Percentiles rank a stretch among this genome's conserved stretches.
These are phyloP conservation scores for Euproctis similis DNA, from an alignment of 2,888 invertebrate genomes.

Conservation along the genomic window DNA sequence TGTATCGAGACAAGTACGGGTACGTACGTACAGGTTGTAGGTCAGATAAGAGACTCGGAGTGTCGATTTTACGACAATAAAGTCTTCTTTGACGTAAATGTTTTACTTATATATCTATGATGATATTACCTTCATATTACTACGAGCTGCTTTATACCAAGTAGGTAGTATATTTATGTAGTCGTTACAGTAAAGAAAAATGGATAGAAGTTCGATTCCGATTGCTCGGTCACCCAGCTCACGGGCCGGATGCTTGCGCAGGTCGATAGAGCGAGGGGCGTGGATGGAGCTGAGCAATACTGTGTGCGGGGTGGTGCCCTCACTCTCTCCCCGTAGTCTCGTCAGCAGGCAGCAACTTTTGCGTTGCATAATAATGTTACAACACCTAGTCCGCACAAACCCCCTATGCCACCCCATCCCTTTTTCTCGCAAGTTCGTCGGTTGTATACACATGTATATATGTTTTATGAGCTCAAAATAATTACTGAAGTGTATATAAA, in stretches of 20 bases:
- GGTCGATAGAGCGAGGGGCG: slow-evolving; percentile 68
- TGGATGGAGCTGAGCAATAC: slow-evolving; percentile 57
- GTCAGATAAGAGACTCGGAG: too few relatives aligned
- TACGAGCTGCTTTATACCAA: not conserved
- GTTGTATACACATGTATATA: too few relatives aligned
- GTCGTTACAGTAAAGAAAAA: slow-evolving; percentile 20
- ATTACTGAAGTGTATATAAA: too few relatives aligned
- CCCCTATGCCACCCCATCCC: too few relatives aligned
- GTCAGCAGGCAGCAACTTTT: slow-evolving; percentile 45
- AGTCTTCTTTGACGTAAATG: too few relatives aligned
- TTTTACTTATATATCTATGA: too few relatives aligned
- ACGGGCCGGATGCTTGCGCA: slow-evolving; percentile 55
- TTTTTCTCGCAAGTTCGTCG: too few relatives aligned
- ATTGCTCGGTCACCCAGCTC: slow-evolving; percentile 40
- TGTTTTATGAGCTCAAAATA: too few relatives aligned
- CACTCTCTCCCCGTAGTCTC: slow-evolving; percentile 58
- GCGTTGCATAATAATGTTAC: slow-evolving; percentile 52
- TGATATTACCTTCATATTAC: not conserved
- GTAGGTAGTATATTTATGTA: slow-evolving; percentile 28
- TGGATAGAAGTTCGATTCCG: slow-evolving; percentile 39
- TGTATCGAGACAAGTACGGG: too few relatives aligned
- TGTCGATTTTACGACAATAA: too few relatives aligned
- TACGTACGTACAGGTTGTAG: too few relatives aligned
- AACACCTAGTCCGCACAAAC: slow-evolving; percentile 33
- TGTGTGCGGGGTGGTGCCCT: slow-evolving; percentile 63